These are phyloP conservation scores for Paramacrobiotus metropolitanus DNA, from an alignment of 1,140 invertebrate genomes.

Conservation along the genomic window DNA sequence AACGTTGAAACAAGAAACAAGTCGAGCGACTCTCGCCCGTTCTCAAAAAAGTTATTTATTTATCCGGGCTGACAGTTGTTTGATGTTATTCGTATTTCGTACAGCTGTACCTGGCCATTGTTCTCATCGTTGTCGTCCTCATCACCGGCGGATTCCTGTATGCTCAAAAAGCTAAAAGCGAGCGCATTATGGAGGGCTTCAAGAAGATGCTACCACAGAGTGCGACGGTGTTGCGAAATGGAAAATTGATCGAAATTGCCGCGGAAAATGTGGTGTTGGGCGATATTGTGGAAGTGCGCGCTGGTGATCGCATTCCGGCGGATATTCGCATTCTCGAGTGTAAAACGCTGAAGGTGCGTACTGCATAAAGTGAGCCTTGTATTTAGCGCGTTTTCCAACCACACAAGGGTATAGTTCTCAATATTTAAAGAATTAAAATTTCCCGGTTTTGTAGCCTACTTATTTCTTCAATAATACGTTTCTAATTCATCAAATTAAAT, in stretches of 20 bases:
- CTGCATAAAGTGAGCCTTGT: neutral
- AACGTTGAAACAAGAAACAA: too few relatives aligned
- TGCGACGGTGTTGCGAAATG: constrained; percentile 15
- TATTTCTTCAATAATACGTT: too few relatives aligned
- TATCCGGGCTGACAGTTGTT: too few relatives aligned
- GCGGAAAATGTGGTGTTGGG: constrained; percentile 46
- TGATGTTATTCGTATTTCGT: too few relatives aligned
- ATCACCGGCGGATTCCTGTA: constrained; percentile 92
- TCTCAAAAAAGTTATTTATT: too few relatives aligned
- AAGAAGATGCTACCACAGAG: constrained; percentile 31
- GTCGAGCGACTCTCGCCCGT: too few relatives aligned
- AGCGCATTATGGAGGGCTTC: constrained; percentile 44
- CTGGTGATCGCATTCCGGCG: constrained; percentile 53
- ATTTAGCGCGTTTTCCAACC: too few relatives aligned
- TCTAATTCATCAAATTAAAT: too few relatives aligned
- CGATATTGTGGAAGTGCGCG: constrained; percentile 53
- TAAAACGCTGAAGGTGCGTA: constrained; percentile 36
- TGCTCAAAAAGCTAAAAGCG: constrained; percentile 86
- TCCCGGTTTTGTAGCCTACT: too few relatives aligned
- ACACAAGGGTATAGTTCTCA: too few relatives aligned
- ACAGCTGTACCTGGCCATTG: constrained; percentile 70
- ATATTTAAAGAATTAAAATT: too few relatives aligned
- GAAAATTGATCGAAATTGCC: constrained; percentile 16
- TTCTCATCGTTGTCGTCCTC: constrained; percentile 77
- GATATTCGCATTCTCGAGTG: constrained; percentile 48